Evolutionary conservation across 1,140 invertebrate species (phyloP), one percentile per base, ranked within the genome.

Genomic region (Drosophila sturtevanti): DNA sequence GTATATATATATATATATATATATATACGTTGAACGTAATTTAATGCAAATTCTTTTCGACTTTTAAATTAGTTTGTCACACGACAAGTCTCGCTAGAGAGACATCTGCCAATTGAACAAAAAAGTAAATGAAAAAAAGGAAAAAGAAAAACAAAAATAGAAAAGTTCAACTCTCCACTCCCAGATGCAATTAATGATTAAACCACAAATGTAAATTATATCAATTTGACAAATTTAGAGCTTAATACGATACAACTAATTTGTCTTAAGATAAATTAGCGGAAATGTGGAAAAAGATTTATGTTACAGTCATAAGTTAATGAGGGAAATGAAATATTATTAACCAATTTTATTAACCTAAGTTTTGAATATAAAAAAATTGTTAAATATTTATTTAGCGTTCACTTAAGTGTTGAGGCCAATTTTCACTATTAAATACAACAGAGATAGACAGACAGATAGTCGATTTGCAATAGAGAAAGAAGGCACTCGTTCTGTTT

Each of bases 51-150:
- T 70, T 80, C 72, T 64, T 85, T 85, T 85, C 71, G 60, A 85
- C 81, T 85, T 85, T 85, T 85, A 85, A 85, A 85, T 85, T 85
- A 85, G 77, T 85, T 85, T 85, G 77, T 72, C 61, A 48, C 41
- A 55, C 63, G 44, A 35, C 34, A 12, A 18, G 9, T 10, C 18
- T 48, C 22, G 55, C 61, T 2, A 51, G 35, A 27, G 52, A 59
- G 68, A 51, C 73, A 65, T 63, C 62, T 77, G 66, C 63, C 79
- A 48, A 48, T 21, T 21, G 41, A 48, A 48, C n/a, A 21, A 48
- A 48, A 48, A 44, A 48, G 16, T 48, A 48, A 48, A 48, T 48
- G 41, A 48, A 48, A 48, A 16, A 2, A 7, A 41, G 9, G 18
- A 44, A 44, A 44, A 16, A 2, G 1, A 62, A 52, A 72, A 41